phyloP scores from a whole-genome alignment of 2,113 vertebrate genomes.

The Baryphthengus martii region DNA sequence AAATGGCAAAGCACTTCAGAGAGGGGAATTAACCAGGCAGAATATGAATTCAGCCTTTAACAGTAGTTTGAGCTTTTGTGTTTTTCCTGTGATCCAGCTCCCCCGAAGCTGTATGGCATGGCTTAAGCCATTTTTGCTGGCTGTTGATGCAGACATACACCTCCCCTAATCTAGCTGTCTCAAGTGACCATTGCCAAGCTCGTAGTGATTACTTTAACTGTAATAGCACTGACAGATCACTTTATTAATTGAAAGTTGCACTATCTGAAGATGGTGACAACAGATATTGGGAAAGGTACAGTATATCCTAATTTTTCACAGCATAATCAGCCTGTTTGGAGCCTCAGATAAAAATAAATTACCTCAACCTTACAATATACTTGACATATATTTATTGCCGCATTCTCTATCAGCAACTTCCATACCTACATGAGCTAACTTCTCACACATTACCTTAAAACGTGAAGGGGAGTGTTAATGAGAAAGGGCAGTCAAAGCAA shows the following conservation, averaged over 20 bases:
- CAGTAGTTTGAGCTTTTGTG: neutral
- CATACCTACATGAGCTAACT: neutral
- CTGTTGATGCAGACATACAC: neutral
- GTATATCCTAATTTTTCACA: conserved; percentile 56
- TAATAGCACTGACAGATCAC: conserved; percentile 17
- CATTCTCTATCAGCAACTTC: conserved; percentile 27
- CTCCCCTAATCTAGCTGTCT: neutral
- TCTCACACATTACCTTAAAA: neutral
- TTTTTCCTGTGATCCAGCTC: neutral
- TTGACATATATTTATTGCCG: conserved; percentile 34
- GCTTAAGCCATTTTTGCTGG: neutral
- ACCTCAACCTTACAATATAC: neutral
- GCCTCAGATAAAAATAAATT: conserved; percentile 47
- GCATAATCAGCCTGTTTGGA: conserved; percentile 32
- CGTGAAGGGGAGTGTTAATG: neutral
- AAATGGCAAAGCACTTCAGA: neutral
- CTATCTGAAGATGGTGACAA: conserved; percentile 58
- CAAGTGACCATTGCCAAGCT: neutral
- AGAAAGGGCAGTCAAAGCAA: neutral
- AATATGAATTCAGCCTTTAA: neutral
- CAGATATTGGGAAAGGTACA: conserved; percentile 37
- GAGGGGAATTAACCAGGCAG: neutral
- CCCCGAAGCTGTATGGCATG: accelerated
- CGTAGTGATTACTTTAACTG: neutral
- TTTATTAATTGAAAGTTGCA: conserved; percentile 53